These are phyloP conservation scores for Oriolus oriolus DNA, from an alignment of 2,113 vertebrate genomes.

Conservation along the genomic window DNA sequence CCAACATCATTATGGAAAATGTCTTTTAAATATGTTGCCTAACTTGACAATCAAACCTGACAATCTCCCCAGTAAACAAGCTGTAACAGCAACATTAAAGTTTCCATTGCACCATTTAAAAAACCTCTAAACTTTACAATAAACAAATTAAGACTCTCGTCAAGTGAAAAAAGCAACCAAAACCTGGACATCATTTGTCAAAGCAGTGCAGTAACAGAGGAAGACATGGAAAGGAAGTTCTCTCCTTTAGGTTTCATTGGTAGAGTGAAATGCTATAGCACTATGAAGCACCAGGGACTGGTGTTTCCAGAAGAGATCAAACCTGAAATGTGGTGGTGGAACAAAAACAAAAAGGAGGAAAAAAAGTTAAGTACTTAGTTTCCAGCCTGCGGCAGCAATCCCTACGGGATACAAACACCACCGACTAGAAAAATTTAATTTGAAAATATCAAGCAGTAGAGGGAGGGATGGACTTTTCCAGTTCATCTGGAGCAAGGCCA, in stretches of 20 bases:
- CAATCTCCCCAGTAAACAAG: not conserved
- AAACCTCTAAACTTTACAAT: not conserved
- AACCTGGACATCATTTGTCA: not conserved
- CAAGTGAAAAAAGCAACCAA: not conserved
- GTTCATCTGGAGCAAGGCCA: not conserved
- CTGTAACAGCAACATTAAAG: not conserved
- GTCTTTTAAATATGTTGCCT: not conserved
- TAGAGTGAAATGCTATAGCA: not conserved
- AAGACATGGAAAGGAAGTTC: not conserved
- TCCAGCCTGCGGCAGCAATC: not conserved
- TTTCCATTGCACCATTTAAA: not conserved
- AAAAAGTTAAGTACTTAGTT: not conserved
- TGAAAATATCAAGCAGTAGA: not conserved
- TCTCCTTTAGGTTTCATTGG: not conserved
- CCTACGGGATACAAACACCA: not conserved
- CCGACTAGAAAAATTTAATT: not conserved
- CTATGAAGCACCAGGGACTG: not conserved
- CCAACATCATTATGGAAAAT: not conserved
- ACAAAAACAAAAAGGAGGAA: rapidly evolving
- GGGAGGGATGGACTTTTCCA: not conserved
- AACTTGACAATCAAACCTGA: not conserved
- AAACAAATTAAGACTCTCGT: not conserved
- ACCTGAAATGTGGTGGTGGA: not conserved
- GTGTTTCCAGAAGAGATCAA: not conserved
- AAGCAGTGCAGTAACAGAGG: not conserved